Percentiles rank a stretch among this genome's conserved stretches.
Conservation (phyloP, 2,888 invertebrate genomes). For the Quadroppia sp. region DNA sequence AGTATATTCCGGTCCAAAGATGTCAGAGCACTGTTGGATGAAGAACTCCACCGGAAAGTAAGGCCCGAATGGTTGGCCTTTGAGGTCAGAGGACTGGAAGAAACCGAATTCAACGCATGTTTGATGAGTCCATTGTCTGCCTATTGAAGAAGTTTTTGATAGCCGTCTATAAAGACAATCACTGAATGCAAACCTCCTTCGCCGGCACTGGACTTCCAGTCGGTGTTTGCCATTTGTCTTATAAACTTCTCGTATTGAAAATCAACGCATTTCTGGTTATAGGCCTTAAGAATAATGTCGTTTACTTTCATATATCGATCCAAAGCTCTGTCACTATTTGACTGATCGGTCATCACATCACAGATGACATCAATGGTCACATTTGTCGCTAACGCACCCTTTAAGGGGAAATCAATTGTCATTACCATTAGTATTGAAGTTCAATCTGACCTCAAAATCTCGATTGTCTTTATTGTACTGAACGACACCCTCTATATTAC, state of each 20-base stretch:
- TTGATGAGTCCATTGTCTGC: conserved; percentile 87
- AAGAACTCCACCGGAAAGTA: conserved; percentile 72
- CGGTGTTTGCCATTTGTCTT: conserved; percentile 59
- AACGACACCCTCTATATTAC: conserved; percentile 82
- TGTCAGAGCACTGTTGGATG: conserved; percentile 72
- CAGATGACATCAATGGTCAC: conserved; percentile 79
- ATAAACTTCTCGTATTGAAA: conserved; percentile 75
- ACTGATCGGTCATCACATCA: conserved; percentile 60
- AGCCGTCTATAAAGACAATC: conserved; percentile 28
- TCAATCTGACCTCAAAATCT: conserved; percentile 56
- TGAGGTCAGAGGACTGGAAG: conserved; percentile 74
- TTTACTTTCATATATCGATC: conserved; percentile 71
- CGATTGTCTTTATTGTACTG: conserved; percentile 93
- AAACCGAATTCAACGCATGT: conserved; percentile 95
- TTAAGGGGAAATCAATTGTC: background rate
- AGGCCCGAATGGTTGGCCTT: conserved; percentile 68
- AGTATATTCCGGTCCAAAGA: conserved; percentile 61
- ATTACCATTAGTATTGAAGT: background rate
- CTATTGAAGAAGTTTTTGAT: conserved; percentile 49
- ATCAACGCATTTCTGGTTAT: conserved; percentile 71
- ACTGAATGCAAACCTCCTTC: conserved; percentile 58
- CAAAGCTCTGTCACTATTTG: conserved; percentile 53
- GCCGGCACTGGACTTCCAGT: conserved; percentile 62
- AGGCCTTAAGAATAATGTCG: conserved; percentile 62
- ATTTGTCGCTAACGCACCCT: conserved; percentile 60